Conservation (phyloP, 2,888 invertebrate genomes). For the Thumatha senex region DNA sequence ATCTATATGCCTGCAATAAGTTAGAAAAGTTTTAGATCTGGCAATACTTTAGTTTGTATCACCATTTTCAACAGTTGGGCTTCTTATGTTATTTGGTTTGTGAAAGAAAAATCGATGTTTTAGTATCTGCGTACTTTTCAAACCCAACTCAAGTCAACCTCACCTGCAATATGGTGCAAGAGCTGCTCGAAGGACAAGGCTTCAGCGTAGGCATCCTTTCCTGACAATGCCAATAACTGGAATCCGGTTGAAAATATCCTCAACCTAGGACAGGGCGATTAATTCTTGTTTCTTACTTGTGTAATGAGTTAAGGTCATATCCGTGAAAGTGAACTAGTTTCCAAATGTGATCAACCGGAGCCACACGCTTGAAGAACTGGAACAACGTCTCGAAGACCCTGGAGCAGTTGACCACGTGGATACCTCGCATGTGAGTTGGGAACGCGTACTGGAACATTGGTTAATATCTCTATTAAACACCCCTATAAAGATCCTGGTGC, state of each 20-base stretch:
- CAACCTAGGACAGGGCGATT: no score
- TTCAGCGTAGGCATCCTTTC: no score
- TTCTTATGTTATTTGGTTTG: no score
- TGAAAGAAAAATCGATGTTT: no score
- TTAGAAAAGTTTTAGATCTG: neutral
- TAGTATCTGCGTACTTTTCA: no score
- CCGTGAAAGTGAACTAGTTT: conserved; percentile 75
- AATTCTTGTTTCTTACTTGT: conserved; percentile 54
- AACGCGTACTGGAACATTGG: conserved; percentile 84
- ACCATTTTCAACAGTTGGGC: no score
- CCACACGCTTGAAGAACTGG: conserved; percentile 88
- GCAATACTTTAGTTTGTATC: no score
- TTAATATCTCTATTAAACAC: neutral
- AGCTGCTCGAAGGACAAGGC: no score
- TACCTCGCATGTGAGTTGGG: conserved; percentile 87
- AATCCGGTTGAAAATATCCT: no score
- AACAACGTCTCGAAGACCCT: conserved; percentile 89
- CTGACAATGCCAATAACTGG: no score
- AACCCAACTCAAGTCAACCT: no score
- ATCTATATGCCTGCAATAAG: conserved; percentile 53
- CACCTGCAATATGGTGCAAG: no score
- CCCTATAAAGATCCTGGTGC: neutral
- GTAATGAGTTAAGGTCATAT: conserved; percentile 59
- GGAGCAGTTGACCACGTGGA: conserved; percentile 91
- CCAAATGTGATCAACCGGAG: conserved; percentile 85